Base-by-base conservation (phyloP, 92 coral and sea anemone species). In the Ricordea florida region DNA sequence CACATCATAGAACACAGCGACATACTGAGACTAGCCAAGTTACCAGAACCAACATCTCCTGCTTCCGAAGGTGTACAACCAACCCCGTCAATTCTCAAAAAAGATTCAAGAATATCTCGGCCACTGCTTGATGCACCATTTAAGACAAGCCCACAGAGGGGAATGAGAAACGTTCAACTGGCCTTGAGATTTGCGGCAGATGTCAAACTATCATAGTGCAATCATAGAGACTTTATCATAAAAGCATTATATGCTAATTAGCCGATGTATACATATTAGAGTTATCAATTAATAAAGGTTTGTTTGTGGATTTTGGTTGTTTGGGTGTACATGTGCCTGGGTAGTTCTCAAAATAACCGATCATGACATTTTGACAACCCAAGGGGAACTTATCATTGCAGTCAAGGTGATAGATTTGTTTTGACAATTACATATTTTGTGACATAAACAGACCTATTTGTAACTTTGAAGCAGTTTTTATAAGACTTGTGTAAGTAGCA, bases 51-150 rank as follows among this genome's bases (percentile, higher is more conserved):
- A 5, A 57, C 83, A 11, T 58, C 87, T 2, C 51, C 69, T 6
- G 42, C 63, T 3, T 51, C 88, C 21, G 88, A 85, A 11, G 84
- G 63, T 11, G 78, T 49, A 3, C 51, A 59, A 31, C 43, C 57
- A 57, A 91, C 90, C 50, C 88, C 93, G 24, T 87, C 90, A 17
- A 91, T 91, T 24, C 83, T 89, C 14, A 92, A 92, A 70, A 92
- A 90, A 56, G 88, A 90, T 14, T 72, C 90, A 11, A 83, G 93
- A 23, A 31, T 74, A 31, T 73, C 80, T 58, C 57, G 70, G 41
- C 65, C 59, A 57, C 34, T 73, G 31, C 30, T 66, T 21, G 88
- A 81, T 40, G 73, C 88, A 10, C 79, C 83, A 0, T 20, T 80
- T 9, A 90, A 73, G 74, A 71, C 85, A 31, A 74, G 82, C 18